Percentiles rank a stretch among this genome's conserved stretches.
Conservation (phyloP, 2,888 invertebrate species). For the Chirona hameri region DNA sequence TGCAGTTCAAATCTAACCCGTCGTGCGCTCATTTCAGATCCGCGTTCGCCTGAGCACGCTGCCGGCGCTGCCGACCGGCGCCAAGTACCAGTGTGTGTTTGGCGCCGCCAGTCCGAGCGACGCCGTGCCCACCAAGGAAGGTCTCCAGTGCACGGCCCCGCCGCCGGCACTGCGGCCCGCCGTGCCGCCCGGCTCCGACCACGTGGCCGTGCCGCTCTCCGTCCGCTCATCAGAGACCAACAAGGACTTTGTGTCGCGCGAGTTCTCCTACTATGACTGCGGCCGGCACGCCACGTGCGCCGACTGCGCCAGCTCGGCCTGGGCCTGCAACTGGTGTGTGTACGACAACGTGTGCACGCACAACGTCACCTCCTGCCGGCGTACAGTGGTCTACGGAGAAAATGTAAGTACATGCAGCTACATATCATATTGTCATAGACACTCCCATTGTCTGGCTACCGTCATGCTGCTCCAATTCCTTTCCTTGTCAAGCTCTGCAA, state of each 20-base stretch:
- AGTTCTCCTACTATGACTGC: slow-evolving; percentile 81
- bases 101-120: slow-evolving; percentile 74
- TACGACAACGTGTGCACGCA: slow-evolving; percentile 92
- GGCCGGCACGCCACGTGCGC: slow-evolving; percentile 71
- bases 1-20: background rate
- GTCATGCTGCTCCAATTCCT: no score
- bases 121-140: slow-evolving; percentile 77
- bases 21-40: slow-evolving; percentile 49
- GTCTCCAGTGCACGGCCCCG: slow-evolving; percentile 79
- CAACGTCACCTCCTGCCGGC: slow-evolving; percentile 75
- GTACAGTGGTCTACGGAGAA: slow-evolving; percentile 71
- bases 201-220: slow-evolving; percentile 79
- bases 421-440: no score
- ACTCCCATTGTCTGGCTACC: background rate
- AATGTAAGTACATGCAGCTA: slow-evolving; percentile 54
- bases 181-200: slow-evolving; percentile 64
- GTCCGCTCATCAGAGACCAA: slow-evolving; percentile 90
- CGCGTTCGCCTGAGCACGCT: slow-evolving; percentile 82
- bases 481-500: no score
- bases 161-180: slow-evolving; percentile 68
- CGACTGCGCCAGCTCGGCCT: slow-evolving; percentile 81
- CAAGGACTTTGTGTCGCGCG: slow-evolving; percentile 91
- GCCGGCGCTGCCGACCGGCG: slow-evolving; percentile 80
- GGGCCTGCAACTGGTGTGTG: slow-evolving; percentile 98
- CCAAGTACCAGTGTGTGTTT: slow-evolving; percentile 89